Conservation (phyloP, 2,113 vertebrate species). For the Sylvicapra grimmia region DNA sequence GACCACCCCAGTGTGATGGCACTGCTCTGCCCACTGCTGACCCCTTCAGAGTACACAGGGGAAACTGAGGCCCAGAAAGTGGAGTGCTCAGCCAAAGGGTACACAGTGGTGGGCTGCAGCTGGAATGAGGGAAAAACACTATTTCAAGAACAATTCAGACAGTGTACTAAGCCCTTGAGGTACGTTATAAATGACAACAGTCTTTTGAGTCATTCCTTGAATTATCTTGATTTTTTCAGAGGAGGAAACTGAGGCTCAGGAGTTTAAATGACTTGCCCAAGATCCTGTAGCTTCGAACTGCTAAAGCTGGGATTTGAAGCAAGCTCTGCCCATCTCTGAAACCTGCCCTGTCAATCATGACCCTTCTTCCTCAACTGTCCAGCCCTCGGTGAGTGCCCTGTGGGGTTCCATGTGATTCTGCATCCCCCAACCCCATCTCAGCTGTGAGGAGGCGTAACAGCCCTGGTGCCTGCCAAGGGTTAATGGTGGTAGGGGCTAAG, state of each 20-base stretch:
- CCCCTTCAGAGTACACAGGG: background rate
- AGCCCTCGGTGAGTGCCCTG: accelerated
- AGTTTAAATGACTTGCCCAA: background rate
- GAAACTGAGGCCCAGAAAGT: background rate
- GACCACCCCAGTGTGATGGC: accelerated
- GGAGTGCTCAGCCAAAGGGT: background rate
- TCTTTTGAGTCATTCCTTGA: background rate
- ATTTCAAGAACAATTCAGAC: background rate
- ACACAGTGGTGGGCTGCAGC: background rate
- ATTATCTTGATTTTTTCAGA: background rate
- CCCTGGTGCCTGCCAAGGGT: conserved; percentile 58
- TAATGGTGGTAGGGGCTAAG: conserved; percentile 67
- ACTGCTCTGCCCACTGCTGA: background rate
- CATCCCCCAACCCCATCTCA: background rate
- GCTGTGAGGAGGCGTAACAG: background rate
- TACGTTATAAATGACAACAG: background rate
- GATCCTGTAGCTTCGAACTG: background rate
- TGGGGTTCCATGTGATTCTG: background rate
- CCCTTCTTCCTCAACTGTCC: background rate
- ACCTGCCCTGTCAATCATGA: background rate
- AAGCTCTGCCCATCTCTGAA: background rate
- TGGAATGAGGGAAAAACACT: background rate
- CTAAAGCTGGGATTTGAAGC: background rate
- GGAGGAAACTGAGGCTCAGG: background rate
- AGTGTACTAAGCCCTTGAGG: background rate